Evolutionary conservation across 37 sponge, comb jelly and placozoan species (phyloP), one percentile per base, ranked within the genome.

Genomic region (Tethya wilhelma): DNA sequence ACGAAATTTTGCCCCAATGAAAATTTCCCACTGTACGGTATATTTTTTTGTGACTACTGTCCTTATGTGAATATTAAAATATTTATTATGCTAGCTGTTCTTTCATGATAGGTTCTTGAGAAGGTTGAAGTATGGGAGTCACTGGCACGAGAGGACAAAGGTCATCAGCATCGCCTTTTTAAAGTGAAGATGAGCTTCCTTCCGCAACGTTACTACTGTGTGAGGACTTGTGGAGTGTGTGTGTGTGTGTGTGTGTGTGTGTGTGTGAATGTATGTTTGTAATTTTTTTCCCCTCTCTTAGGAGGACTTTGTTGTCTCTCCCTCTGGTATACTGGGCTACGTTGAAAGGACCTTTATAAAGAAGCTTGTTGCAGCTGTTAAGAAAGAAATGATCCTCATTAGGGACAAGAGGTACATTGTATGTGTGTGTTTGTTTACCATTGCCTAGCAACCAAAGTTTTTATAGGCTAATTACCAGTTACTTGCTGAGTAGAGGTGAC

Each of bases 101-200:
- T n/a, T n/a, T n/a, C n/a, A n/a, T n/a, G n/a, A 32, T 71, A 98
- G 90, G 98, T 98, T 41, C 80, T 95, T 49, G 94, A 98, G 68
- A 79, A 87, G 42, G 77, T 85, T 38, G 94, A 97, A 40, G 96
- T 97, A 38, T 89, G 87, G 90, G 95, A 94, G 49, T 37, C 79
- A 31, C 38, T 84, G 30, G 69, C 42, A 25, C 63, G 59, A 42
- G 83, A 67, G 49, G 59, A 77, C 28, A 79, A 90, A 23, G 71
- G 78, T 41, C 62, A 83, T 33, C 67, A 59, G 2, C 49, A 65
- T 44, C 76, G 86, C 17, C 69, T 23, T 11, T 93, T 79, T 45
- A 55, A 31, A 20, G 42, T 93, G 26, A 88, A 64, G 41, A 31
- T 93, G 25, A 84, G 39, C 45, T 78, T 93, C 26, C 59, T 93